phyloP scores from a whole-genome alignment of 2,888 invertebrate species.

The Eretmocerus hayati region DNA sequence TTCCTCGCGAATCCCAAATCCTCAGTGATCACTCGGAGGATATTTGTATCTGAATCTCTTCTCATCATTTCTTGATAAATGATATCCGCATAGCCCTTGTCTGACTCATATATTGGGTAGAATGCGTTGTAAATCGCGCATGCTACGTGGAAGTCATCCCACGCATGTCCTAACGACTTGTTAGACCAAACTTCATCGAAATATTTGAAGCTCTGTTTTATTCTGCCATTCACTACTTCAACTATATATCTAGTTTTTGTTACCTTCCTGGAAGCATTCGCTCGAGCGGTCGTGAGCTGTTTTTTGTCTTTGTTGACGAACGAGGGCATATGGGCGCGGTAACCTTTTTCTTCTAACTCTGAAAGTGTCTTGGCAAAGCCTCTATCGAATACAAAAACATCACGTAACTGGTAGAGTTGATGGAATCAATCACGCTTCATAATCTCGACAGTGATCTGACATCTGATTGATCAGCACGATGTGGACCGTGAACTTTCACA shows the following conservation, averaged over 20 bases:
- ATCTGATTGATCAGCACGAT: conserved; percentile 3
- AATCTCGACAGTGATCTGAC: too few species aligned
- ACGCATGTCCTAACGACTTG: neutral
- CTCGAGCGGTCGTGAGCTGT: conserved; percentile 1
- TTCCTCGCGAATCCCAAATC: neutral
- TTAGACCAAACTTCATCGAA: neutral
- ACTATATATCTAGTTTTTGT: conserved; percentile 22
- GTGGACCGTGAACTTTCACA: conserved; percentile 6
- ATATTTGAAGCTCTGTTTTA: neutral
- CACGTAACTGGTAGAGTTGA: neutral
- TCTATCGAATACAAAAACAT: conserved; percentile 6
- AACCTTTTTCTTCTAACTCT: neutral
- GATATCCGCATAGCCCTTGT: neutral
- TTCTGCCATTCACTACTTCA: neutral
- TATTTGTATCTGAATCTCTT: neutral
- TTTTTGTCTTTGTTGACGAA: conserved; percentile 1
- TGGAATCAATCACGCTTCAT: neutral
- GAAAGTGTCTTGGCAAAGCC: neutral
- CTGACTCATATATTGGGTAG: neutral
- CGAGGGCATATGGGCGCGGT: neutral
- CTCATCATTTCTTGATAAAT: neutral
- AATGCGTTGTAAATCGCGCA: neutral
- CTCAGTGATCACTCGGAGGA: neutral
- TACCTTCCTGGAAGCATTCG: conserved; percentile 3
- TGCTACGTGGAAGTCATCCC: neutral